Evolutionary conservation across 2,797 vertebrate species (phyloP), one percentile per base, ranked within the genome.

Genomic region (Esox masquinongy): DNA sequence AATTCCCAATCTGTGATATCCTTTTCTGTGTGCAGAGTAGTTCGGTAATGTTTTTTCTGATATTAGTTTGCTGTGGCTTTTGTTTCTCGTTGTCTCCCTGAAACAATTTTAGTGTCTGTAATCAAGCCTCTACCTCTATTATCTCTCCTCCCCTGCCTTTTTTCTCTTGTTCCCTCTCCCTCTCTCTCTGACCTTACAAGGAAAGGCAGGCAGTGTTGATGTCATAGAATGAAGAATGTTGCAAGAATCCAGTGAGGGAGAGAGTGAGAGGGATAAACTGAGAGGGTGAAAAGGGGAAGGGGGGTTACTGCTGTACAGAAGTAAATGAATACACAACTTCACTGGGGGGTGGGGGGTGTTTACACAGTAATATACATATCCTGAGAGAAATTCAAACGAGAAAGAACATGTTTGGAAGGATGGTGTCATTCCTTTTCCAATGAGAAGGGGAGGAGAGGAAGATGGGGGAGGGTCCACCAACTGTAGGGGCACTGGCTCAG

Each of bases 221-320:
- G 94, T 95, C 93, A 95, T 93, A 88, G 88, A 90, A 90, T 92
- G 92, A 95, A 94, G 93, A 94, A 95, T 94, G 94, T 93, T 92
- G 88, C 89, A 94, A 92, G 93, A 94, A 94, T 94, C 86, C 92
- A 84, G 79, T 50, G 82, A 80, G 80, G 29, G 29, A 31, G 29
- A 72, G 79, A 64, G 69, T 53, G 71, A 89, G 86, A 85, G 67
- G 68, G 68, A 59, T 68, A 49, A 56, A 64, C 59, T 26, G 73
- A 39, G 72, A 70, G 56, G 70, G 78, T 74, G 83, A 78, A 79
- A 22, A 68, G 56, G 63, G 73, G 78, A 53, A 72, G 76, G 34
- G 70, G 61, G 74, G 83, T 80, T 87, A 83, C 83, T 88, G 85
- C 39, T 47, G 12, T 3, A 22, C 31, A 68, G 50, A 24, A 70